Conservation (phyloP, 2,113 vertebrate species). For the Smithornis capensis region DNA sequence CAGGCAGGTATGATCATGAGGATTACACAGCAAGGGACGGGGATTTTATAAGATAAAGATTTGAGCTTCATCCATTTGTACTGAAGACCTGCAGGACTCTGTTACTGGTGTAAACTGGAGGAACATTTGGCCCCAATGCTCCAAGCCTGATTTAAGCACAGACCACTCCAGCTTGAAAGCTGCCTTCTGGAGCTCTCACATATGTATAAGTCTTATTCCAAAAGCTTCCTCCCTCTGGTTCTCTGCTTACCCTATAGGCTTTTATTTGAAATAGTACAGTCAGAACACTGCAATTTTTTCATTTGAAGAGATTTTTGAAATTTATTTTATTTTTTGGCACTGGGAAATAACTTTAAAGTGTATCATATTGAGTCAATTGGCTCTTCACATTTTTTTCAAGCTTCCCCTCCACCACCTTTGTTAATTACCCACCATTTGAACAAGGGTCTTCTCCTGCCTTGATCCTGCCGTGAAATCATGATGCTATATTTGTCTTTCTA, state of each 20-base stretch:
- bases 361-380: background rate
- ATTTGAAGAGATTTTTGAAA: background rate
- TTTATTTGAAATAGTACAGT: background rate
- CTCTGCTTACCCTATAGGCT: background rate
- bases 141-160: background rate
- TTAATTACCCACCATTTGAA: slow-evolving; percentile 42
- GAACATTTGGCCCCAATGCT: background rate
- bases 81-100: background rate
- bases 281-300: background rate
- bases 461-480: slow-evolving; percentile 49
- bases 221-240: background rate
- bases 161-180: background rate
- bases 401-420: slow-evolving; percentile 28
- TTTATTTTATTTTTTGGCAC: background rate
- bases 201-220: background rate
- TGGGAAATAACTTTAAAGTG: background rate
- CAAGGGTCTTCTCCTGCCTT: slow-evolving; percentile 48
- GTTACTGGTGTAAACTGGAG: background rate
- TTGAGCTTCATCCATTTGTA: background rate
- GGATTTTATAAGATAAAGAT: background rate
- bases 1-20: background rate
- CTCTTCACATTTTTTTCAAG: background rate
- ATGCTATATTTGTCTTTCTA: slow-evolving; percentile 61
- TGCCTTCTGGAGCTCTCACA: background rate
- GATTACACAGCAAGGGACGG: background rate